Percentiles rank a stretch among this genome's conserved stretches.
Evolutionary conservation across 2,888 invertebrate species (phyloP).

Genomic region (Microplitis manilae): DNA sequence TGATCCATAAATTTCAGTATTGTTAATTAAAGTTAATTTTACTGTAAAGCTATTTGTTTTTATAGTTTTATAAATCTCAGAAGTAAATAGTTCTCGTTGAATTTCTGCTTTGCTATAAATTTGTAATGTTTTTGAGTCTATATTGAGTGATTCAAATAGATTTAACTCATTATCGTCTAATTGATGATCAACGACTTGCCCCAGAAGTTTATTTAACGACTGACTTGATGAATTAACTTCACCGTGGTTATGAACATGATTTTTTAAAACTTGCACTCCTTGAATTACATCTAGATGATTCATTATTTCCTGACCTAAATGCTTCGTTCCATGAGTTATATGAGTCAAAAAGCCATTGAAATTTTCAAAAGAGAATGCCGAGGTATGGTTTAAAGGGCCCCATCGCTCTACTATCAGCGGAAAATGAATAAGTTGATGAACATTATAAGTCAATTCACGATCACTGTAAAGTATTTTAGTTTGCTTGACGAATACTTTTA

Average conservation of each 20-base stretch:
- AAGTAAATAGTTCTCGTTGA: too few species aligned
- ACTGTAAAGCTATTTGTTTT: too few species aligned
- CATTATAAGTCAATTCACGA: constrained; percentile 11
- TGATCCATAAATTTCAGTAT: too few species aligned
- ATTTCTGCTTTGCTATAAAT: too few species aligned
- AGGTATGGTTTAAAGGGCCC: constrained; percentile 17
- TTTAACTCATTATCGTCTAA: background rate
- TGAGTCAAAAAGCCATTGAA: constrained; percentile 6
- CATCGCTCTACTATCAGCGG: background rate
- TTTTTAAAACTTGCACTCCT: constrained; percentile 10
- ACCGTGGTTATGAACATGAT: background rate
- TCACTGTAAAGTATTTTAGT: constrained; percentile 5
- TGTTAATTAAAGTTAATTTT: too few species aligned
- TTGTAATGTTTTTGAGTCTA: too few species aligned
- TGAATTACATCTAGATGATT: constrained; percentile 3
- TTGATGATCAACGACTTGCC: constrained; percentile 1
- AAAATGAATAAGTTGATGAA: constrained; percentile 21
- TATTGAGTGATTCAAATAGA: background rate
- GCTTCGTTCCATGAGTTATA: background rate
- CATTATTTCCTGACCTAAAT: constrained; percentile 10
- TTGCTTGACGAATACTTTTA: background rate
- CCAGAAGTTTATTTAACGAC: background rate
- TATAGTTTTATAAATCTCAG: too few species aligned
- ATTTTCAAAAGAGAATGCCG: constrained; percentile 22
- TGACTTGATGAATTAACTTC: constrained; percentile 9